Evolutionary conservation across 2,888 invertebrate species (phyloP).

Genomic region (Idaea biselata): DNA sequence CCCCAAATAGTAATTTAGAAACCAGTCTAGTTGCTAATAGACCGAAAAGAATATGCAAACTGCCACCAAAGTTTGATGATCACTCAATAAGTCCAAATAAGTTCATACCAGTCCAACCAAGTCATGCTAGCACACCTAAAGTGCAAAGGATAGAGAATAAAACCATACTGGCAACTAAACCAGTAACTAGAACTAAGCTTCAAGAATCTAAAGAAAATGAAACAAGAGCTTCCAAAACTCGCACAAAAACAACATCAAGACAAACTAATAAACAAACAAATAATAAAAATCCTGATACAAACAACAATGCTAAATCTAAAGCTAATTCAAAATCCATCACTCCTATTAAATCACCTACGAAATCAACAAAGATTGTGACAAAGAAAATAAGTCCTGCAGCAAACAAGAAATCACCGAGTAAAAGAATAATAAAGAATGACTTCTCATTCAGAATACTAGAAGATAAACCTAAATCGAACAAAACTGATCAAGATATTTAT

Average conservation of each 20-base stretch:
- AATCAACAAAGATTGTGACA: constrained; percentile 15
- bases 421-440: constrained; percentile 37
- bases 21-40: constrained; percentile 46
- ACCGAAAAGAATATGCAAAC: constrained; percentile 56
- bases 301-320: constrained; percentile 46
- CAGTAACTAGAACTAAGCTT: not conserved
- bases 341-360: constrained; percentile 9
- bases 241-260: constrained; percentile 15
- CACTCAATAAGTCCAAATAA: constrained; percentile 62
- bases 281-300: constrained; percentile 45
- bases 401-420: constrained; percentile 18
- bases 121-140: constrained; percentile 63
- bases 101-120: constrained; percentile 53
- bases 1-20: constrained; percentile 40
- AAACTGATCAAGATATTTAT: constrained; percentile 56
- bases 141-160: constrained; percentile 30
- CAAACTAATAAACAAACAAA: constrained; percentile 21
- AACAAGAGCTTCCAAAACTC: constrained; percentile 11
- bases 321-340: constrained; percentile 20
- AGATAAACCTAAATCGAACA: constrained; percentile 42
- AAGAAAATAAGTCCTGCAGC: constrained; percentile 16
- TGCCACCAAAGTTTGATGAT: constrained; percentile 64
- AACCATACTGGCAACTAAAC: not conserved
- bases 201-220: constrained; percentile 15
- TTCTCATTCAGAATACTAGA: constrained; percentile 54